These are phyloP conservation scores for Leptopilina boulardi DNA, from an alignment of 1,140 invertebrate species.

Conservation along the genomic window DNA sequence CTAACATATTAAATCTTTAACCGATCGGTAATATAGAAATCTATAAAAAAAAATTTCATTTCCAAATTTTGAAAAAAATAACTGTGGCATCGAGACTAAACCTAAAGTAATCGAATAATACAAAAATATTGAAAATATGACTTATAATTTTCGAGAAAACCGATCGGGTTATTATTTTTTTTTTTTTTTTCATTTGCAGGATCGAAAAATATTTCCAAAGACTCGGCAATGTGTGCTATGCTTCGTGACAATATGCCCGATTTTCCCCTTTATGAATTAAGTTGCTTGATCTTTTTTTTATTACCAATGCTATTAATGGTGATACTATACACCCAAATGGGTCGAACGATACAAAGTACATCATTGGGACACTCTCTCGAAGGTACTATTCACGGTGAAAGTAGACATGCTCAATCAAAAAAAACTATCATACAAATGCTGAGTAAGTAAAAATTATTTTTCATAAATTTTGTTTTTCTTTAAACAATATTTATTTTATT, in stretches of 20 bases:
- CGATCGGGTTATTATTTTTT: slow-evolving; percentile 46
- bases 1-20: too few species aligned
- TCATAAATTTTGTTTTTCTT: neutral
- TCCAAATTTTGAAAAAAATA: too few species aligned
- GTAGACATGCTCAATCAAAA: slow-evolving; percentile 80
- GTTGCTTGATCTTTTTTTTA: slow-evolving; percentile 87
- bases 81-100: too few species aligned
- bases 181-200: slow-evolving; percentile 42
- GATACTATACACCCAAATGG: slow-evolving; percentile 86
- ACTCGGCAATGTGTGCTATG: slow-evolving; percentile 88
- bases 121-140: too few species aligned
- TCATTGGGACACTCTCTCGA: slow-evolving; percentile 49
- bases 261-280: slow-evolving; percentile 86
- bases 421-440: slow-evolving; percentile 88
- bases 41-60: too few species aligned
- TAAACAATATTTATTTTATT: neutral
- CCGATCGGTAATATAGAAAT: too few species aligned
- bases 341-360: slow-evolving; percentile 69
- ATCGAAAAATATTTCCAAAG: slow-evolving; percentile 65
- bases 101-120: too few species aligned
- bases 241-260: slow-evolving; percentile 78
- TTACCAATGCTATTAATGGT: slow-evolving; percentile 87
- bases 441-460: slow-evolving; percentile 63
- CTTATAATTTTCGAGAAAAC: neutral
- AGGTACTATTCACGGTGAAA: slow-evolving; percentile 81